phyloP scores from a whole-genome alignment of 1,140 invertebrate genomes.

The Heliothis virescens region DNA sequence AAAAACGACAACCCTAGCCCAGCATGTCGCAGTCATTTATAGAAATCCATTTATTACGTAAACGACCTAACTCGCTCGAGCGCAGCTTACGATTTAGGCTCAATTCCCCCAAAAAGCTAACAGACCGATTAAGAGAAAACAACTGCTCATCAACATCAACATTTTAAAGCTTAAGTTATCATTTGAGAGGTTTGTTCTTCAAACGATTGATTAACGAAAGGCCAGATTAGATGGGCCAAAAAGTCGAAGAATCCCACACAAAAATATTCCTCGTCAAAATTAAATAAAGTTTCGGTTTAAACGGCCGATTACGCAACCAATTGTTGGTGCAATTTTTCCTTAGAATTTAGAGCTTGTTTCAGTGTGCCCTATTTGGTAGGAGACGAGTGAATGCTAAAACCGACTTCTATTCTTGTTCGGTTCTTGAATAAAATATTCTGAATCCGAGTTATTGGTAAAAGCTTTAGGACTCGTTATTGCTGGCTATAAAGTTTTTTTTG shows the following conservation, averaged over 20 bases:
- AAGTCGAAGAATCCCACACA: too few relatives aligned
- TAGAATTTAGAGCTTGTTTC: slow-evolving; percentile 41
- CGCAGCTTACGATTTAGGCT: neutral
- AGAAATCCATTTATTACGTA: slow-evolving; percentile 50
- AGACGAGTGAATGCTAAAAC: slow-evolving; percentile 42
- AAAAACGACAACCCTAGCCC: slow-evolving; percentile 35
- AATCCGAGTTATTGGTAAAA: neutral
- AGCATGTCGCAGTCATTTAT: slow-evolving; percentile 48
- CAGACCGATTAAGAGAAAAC: too few relatives aligned
- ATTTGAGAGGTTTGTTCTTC: too few relatives aligned
- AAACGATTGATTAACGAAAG: too few relatives aligned
- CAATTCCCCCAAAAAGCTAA: too few relatives aligned
- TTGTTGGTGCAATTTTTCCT: neutral
- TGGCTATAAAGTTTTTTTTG: slow-evolving; percentile 14
- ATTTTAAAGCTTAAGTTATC: too few relatives aligned
- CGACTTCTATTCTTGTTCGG: slow-evolving; percentile 25
- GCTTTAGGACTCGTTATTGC: slow-evolving; percentile 14
- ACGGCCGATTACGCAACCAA: too few relatives aligned
- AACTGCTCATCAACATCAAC: too few relatives aligned
- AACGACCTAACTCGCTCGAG: slow-evolving; percentile 45
- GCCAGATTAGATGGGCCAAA: too few relatives aligned
- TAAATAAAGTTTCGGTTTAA: too few relatives aligned
- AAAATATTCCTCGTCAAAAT: too few relatives aligned
- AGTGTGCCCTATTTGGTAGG: slow-evolving; percentile 25
- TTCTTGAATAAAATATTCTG: slow-evolving; percentile 35